These are phyloP conservation scores for Pelodiscus sinensis DNA, from an alignment of 2,113 vertebrate species.

Conservation along the genomic window DNA sequence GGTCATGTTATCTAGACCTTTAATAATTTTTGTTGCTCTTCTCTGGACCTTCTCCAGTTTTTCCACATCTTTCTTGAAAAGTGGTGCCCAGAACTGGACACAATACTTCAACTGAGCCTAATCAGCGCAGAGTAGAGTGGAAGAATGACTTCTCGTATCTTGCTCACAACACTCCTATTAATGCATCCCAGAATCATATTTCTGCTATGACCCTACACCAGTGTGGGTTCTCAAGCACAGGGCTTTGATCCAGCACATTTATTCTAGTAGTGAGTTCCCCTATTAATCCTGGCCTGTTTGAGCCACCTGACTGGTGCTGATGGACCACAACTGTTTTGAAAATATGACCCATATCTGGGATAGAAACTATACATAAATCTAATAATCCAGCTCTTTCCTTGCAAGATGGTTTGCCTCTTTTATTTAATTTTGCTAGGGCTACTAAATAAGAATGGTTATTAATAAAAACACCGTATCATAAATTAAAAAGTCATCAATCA, in stretches of 20 bases:
- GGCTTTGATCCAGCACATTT: background rate
- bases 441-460: accelerated
- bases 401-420: background rate
- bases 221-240: background rate
- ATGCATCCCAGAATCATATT: too few species aligned
- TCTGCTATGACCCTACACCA: background rate
- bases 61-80: too few species aligned
- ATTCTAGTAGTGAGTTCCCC: background rate
- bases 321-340: background rate
- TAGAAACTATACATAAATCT: background rate
- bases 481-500: background rate
- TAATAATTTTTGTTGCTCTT: too few species aligned
- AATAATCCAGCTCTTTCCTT: background rate
- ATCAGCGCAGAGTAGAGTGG: too few species aligned
- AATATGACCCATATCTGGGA: background rate
- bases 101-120: too few species aligned
- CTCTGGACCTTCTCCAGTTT: too few species aligned
- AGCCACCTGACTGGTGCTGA: background rate
- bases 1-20: too few species aligned
- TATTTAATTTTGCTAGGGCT: background rate
- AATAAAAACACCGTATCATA: accelerated
- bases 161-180: too few species aligned
- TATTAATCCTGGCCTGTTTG: background rate
- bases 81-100: too few species aligned
- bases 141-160: too few species aligned